Conservation (phyloP, 2,888 invertebrate genomes). For the Ichneumoninae sp. region DNA sequence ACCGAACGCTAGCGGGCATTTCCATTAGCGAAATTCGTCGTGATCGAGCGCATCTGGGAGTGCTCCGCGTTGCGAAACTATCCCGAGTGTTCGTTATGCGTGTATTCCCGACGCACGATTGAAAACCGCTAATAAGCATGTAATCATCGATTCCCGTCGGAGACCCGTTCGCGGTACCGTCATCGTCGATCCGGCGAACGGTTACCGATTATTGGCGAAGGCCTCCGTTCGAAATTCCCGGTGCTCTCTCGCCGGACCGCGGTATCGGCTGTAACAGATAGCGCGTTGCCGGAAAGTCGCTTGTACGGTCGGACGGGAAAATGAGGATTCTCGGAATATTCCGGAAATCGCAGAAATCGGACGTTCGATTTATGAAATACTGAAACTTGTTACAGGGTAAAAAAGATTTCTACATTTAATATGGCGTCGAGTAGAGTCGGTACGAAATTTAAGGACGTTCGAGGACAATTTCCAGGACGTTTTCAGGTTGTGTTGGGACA, state of each 20-base stretch:
- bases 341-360: too few relatives aligned
- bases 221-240: conserved; percentile 3
- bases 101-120: conserved; percentile 2
- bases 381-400: too few relatives aligned
- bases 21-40: conserved; percentile 30
- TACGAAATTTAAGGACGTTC: too few relatives aligned
- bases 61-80: conserved; percentile 23
- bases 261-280: conserved; percentile 16
- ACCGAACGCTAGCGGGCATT: neutral
- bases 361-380: too few relatives aligned
- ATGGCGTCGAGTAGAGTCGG: too few relatives aligned
- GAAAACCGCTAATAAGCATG: conserved; percentile 47
- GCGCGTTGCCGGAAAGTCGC: too few relatives aligned
- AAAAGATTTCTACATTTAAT: too few relatives aligned
- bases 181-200: neutral
- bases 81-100: neutral
- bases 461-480: too few relatives aligned
- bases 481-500: too few relatives aligned
- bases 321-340: too few relatives aligned
- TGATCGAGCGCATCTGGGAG: neutral
- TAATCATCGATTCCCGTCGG: conserved; percentile 28
- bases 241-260: conserved; percentile 8
- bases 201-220: conserved; percentile 38
- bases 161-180: too few relatives aligned
- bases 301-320: too few relatives aligned